Evolutionary conservation across 2,888 invertebrate species (phyloP).

Genomic region (Aleiodes alternator): DNA sequence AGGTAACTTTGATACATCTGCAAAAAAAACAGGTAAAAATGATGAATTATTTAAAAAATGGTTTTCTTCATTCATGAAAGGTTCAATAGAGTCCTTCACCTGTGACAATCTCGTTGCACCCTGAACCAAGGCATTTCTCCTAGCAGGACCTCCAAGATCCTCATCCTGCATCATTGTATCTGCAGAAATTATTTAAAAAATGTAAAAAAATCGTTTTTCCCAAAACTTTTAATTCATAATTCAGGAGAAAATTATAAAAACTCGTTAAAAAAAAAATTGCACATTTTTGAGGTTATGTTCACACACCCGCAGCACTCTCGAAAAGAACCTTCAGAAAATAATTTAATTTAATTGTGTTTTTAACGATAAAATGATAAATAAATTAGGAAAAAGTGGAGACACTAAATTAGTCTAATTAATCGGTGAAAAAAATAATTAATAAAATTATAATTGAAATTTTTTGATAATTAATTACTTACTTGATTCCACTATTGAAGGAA

Average conservation of each 20-base stretch:
- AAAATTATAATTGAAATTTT: not conserved
- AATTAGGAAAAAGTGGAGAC: not conserved
- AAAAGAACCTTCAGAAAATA: not conserved
- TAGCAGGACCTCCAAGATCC: conserved; percentile 80
- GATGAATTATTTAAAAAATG: too few relatives aligned
- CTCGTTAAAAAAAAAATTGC: not conserved
- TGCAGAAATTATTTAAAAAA: conserved; percentile 30
- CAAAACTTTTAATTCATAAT: not conserved
- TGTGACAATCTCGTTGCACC: conserved; percentile 83
- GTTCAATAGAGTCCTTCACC: conserved; percentile 68
- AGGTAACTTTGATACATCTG: conserved; percentile 89
- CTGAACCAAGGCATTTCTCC: conserved; percentile 82
- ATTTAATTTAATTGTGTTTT: too few relatives aligned
- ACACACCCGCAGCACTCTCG: not conserved
- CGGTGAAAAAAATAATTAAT: not conserved
- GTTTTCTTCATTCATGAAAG: too few relatives aligned
- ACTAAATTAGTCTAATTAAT: not conserved
- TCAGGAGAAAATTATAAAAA: not conserved
- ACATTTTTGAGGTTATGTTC: not conserved
- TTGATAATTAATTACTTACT: not conserved
- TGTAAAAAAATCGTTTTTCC: not conserved
- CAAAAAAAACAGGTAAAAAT: not conserved
- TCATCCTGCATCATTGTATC: conserved; percentile 83
- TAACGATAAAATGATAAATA: not conserved
- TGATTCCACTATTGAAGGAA: not conserved